Base-by-base conservation (phyloP, 23 tunicate genomes). In the Styela clava region DNA sequence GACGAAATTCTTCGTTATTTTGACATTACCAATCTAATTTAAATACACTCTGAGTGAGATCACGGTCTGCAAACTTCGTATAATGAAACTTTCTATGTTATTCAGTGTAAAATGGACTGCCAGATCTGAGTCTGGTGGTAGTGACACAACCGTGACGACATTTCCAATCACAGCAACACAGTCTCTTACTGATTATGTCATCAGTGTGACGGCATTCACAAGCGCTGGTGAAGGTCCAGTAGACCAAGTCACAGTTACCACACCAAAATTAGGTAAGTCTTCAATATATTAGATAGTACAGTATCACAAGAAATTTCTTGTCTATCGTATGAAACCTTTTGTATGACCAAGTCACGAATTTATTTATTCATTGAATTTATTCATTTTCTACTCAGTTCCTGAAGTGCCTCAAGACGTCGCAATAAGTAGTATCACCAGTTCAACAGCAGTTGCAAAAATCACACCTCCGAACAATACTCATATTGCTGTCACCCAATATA, bases 241-340 rank as follows among this genome's bases (percentile, higher is more conserved):
- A 12, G 35, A 33, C 34, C 32, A n/a, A 27, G 34, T 22, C 24
- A 71, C 23, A 19, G 16, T 71, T 27, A 32, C 37, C 3, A 71
- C 77, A 18, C 77, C 77, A 5, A 29, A 3, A 29, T 28, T 71
- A 27, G 77, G 77, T 71, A 71, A n/a, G n/a, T n/a, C n/a, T n/a
- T n/a, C n/a, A n/a, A n/a, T n/a, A n/a, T n/a, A n/a, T n/a, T n/a
- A n/a, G n/a, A n/a, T n/a, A n/a, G n/a, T n/a, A n/a, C n/a, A n/a
- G n/a, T n/a, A n/a, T n/a, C n/a, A n/a, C n/a, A n/a, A n/a, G n/a
- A n/a, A n/a, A n/a, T n/a, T n/a, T n/a, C n/a, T n/a, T n/a, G n/a
- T n/a, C n/a, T n/a, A n/a, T n/a, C n/a, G n/a, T n/a, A n/a, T n/a
- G n/a, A n/a, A n/a, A n/a, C n/a, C n/a, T n/a, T n/a, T n/a, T n/a